Percentiles rank a stretch among this genome's conserved stretches.
Conservation (phyloP, 2,113 vertebrate genomes). For the Strix aluco region DNA sequence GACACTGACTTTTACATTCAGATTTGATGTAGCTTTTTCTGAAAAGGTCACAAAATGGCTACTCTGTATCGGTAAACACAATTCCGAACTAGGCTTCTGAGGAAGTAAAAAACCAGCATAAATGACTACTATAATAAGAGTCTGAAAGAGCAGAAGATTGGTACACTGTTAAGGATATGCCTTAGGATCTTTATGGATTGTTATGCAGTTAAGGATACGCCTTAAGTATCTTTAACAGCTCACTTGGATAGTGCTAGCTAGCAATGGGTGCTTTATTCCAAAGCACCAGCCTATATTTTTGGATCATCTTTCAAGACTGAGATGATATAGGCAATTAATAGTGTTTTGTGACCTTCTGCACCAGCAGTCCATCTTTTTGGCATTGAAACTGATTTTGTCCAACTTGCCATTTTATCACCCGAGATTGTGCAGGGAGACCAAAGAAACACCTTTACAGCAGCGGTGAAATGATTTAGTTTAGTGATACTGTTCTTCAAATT, state of each 20-base stretch:
- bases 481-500: constrained; percentile 12
- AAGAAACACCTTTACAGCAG: constrained; percentile 30
- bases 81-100: not conserved
- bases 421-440: not conserved
- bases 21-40: not conserved
- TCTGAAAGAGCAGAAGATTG: not conserved
- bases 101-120: not conserved
- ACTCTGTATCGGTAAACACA: not conserved
- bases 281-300: not conserved
- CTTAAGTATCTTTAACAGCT: not conserved
- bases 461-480: constrained; percentile 29
- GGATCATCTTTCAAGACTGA: constrained; percentile 18
- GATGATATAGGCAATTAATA: constrained; percentile 36
- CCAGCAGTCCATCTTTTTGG: constrained; percentile 49
- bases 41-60: not conserved
- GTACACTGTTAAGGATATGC: not conserved
- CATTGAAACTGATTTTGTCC: constrained; percentile 45
- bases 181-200: not conserved
- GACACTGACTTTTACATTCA: not conserved
- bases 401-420: constrained; percentile 43
- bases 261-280: not conserved
- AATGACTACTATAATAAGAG: not conserved
- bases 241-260: not conserved
- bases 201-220: not conserved
- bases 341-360: constrained; percentile 57